Conservation (phyloP, 2,888 invertebrate genomes). For the Dioctria rufipes region DNA sequence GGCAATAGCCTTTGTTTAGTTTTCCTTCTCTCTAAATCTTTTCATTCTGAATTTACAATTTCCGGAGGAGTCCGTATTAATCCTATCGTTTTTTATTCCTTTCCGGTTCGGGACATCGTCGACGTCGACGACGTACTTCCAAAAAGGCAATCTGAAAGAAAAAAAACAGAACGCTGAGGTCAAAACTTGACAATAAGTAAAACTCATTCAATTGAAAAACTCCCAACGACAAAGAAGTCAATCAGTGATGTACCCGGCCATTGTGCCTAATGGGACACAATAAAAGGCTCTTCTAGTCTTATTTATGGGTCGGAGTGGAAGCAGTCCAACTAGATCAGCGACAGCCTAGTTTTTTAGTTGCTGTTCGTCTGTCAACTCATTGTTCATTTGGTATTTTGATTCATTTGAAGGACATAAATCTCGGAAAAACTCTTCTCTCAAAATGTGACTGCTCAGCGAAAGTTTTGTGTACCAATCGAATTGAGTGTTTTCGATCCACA, state of each 20-base stretch:
- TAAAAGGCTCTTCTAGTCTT: conserved; percentile 50
- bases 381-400: conserved; percentile 17
- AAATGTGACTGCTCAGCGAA: conserved; percentile 43
- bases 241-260: conserved; percentile 39
- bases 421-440: conserved; percentile 14
- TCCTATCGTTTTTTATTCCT: conserved; percentile 44
- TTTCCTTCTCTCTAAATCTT: conserved; percentile 14
- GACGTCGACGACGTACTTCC: neutral
- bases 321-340: conserved; percentile 9
- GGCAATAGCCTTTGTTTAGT: conserved; percentile 27
- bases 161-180: conserved; percentile 48
- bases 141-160: conserved; percentile 31
- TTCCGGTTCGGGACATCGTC: conserved; percentile 43
- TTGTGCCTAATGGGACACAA: conserved; percentile 49
- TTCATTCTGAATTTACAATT: conserved; percentile 48
- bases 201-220: conserved; percentile 49
- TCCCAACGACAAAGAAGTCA: conserved; percentile 42
- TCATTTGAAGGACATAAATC: conserved; percentile 43
- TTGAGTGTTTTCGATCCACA: conserved; percentile 38
- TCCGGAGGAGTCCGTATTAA: conserved; percentile 49
- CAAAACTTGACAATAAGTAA: conserved; percentile 43
- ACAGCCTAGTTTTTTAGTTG: conserved; percentile 27
- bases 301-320: conserved; percentile 26
- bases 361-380: neutral
- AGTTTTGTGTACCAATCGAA: conserved; percentile 39